Conservation (phyloP, 2,113 vertebrate species). For the Columba janthina region DNA sequence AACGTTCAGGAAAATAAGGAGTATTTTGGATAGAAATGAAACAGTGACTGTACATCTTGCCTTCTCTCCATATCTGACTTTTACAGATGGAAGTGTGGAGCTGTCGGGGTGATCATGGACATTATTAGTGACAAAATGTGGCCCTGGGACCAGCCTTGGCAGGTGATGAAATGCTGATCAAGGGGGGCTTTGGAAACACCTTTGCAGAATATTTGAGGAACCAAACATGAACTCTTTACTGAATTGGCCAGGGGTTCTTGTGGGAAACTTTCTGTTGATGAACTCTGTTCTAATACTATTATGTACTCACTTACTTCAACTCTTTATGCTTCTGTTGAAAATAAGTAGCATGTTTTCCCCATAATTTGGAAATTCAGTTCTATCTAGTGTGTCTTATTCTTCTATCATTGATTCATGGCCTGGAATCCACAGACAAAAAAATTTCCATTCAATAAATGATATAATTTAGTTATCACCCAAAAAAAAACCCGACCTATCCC, state of each 20-base stretch:
- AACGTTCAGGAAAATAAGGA: not conserved
- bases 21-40: not conserved
- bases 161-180: not conserved
- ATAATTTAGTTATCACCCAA: not conserved
- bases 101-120: not conserved
- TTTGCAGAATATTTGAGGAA: not conserved
- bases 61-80: not conserved
- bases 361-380: not conserved
- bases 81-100: not conserved
- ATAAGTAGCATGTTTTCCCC: not conserved
- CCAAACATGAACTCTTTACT: not conserved
- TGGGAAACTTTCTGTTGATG: not conserved
- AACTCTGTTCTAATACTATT: not conserved
- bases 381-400: not conserved
- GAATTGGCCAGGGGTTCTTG: not conserved
- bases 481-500: not conserved
- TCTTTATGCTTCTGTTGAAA: not conserved
- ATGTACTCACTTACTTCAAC: not conserved
- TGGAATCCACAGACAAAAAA: not conserved
- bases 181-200: not conserved
- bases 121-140: not conserved
- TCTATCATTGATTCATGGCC: not conserved
- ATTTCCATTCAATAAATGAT: not conserved
- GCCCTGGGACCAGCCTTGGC: not conserved
- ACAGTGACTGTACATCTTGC: not conserved